These are phyloP conservation scores for Cheilosia grossa DNA, from an alignment of 2,888 invertebrate species.

Conservation along the genomic window DNA sequence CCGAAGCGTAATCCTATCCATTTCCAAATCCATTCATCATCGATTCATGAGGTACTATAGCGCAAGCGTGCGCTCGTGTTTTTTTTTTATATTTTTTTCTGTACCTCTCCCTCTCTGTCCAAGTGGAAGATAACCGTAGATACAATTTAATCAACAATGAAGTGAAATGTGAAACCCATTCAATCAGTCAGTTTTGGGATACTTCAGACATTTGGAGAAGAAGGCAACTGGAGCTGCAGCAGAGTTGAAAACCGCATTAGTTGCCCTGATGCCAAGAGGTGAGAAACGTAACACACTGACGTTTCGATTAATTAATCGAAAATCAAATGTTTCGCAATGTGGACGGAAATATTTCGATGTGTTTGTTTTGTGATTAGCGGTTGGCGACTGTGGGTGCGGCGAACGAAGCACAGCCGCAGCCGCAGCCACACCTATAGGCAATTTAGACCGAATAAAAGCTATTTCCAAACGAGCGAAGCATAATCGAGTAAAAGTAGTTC, in stretches of 20 bases:
- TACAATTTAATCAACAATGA: constrained; percentile 50
- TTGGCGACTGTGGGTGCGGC: constrained; percentile 21
- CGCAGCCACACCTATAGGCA: constrained; percentile 42
- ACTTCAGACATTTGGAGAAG: constrained; percentile 4
- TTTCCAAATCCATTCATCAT: constrained; percentile 68
- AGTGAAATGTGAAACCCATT: constrained; percentile 60
- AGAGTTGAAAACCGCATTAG: too few species aligned
- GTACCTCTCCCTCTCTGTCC: neutral
- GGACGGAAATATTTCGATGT: constrained; percentile 28
- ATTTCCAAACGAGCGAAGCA: constrained; percentile 19
- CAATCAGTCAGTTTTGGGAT: constrained; percentile 50
- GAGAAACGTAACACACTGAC: neutral
- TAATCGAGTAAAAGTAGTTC: constrained; percentile 57
- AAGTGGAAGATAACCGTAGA: constrained; percentile 22
- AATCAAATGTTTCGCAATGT: constrained; percentile 28
- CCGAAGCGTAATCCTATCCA: constrained; percentile 61
- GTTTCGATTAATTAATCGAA: constrained; percentile 37
- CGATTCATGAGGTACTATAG: constrained; percentile 45
- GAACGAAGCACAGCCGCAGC: neutral
- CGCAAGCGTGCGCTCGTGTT: constrained; percentile 24
- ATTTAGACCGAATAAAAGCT: constrained; percentile 21
- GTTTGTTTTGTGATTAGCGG: constrained; percentile 40
- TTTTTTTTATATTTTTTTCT: neutral
- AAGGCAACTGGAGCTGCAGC: neutral
- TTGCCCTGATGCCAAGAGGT: neutral